Evolutionary conservation across 2,797 vertebrate genomes (phyloP), one percentile per base, ranked within the genome.

Genomic region (Diplodus puntazzo): DNA sequence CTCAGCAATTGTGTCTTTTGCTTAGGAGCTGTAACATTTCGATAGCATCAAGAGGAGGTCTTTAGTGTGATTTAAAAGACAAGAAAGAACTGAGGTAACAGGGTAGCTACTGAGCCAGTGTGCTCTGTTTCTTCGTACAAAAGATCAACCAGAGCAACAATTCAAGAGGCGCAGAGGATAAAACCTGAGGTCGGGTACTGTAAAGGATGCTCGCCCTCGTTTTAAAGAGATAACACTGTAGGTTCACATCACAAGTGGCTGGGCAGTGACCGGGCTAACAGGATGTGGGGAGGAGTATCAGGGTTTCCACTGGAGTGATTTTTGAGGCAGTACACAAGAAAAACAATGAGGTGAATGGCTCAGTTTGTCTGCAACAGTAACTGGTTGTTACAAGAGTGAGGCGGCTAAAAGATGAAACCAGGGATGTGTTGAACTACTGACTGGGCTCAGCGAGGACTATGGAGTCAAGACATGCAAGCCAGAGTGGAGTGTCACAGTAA

Each of bases 11-110:
- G 34, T 52, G 49, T 25, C 39, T 3, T 46, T 73, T 14, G 65
- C 45, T 73, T 58, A 21, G 55, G 43, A 69, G 57, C 12, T 58
- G 60, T 45, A 76, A 78, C 20, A 84, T 63, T 60, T 7, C 30
- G 11, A 69, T 20, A 64, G 14, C 25, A 67, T 46, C 20, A 39
- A 52, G 27, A 59, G 5, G 39, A 81, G 46, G 67, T 86, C 57
- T 45, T 42, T 50, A n/a, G 64, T 18, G 20, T 75, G 42, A 68
- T 46, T 50, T 52, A 49, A 21, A 62, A 63, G 30, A 67, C 11
- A 73, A 42, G 50, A 64, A 52, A 43, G 71, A 80, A 64, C 75
- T 87, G 89, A 92, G 91, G 90, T 94, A 93, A 82, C 48, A 39
- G 54, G 46, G 43, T 23, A 61, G 46, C 73, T 73, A 57, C 67